Conservation (phyloP, 2,888 invertebrate genomes). For the Parnassius glacialis region DNA sequence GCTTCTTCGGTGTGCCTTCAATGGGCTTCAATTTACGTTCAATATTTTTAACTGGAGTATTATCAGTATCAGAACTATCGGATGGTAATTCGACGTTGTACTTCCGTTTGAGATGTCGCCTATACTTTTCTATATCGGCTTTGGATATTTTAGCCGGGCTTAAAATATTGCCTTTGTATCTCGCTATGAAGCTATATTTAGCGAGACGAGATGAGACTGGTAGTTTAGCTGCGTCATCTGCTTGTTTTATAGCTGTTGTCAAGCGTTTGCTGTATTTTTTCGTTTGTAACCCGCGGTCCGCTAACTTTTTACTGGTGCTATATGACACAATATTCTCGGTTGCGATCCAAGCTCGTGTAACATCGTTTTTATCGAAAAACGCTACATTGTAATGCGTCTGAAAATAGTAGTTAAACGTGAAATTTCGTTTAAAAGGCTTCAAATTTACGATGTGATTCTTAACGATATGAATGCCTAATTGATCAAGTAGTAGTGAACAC, state of each 20-base stretch:
- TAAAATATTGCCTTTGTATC: constrained; percentile 62
- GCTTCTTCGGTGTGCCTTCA: constrained; percentile 4
- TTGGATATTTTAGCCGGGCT: constrained; percentile 55
- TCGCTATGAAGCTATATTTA: constrained; percentile 69
- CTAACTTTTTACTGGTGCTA: constrained; percentile 40
- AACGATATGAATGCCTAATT: too few species aligned
- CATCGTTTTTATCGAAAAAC: constrained; percentile 70
- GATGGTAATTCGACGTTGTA: constrained; percentile 51
- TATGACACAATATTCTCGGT: constrained; percentile 61
- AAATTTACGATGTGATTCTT: too few species aligned
- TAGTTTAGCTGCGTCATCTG: constrained; percentile 61
- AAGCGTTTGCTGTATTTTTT: constrained; percentile 54
- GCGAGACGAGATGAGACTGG: constrained; percentile 53
- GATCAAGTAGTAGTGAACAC: too few species aligned
- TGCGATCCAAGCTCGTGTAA: constrained; percentile 71
- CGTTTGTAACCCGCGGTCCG: constrained; percentile 36
- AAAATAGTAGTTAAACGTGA: constrained; percentile 34
- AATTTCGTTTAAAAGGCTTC: too few species aligned
- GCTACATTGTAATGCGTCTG: constrained; percentile 80
- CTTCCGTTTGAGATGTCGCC: constrained; percentile 52
- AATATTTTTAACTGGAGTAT: neutral
- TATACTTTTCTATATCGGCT: constrained; percentile 45
- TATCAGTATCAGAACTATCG: constrained; percentile 40
- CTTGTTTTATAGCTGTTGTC: constrained; percentile 54
- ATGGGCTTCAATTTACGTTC: neutral